Percentiles rank a stretch among this genome's conserved stretches.
phyloP scores from a whole-genome alignment of 2,113 vertebrate genomes.

The Plecotus auritus region DNA sequence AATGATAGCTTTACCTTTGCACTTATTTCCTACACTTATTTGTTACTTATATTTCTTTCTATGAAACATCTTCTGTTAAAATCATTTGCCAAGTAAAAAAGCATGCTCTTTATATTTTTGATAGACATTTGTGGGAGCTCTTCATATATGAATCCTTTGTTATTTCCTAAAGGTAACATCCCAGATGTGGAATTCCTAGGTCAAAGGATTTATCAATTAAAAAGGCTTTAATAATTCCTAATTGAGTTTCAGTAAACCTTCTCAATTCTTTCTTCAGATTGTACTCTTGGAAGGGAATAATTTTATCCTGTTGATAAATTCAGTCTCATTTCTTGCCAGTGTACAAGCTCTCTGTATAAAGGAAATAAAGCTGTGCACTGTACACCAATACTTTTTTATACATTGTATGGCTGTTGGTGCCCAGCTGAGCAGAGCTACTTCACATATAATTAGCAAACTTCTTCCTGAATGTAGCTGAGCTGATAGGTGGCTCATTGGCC shows the following conservation, averaged over 20 bases:
- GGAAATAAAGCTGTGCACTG: not conserved
- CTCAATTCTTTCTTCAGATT: constrained; percentile 29
- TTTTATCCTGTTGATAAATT: not conserved
- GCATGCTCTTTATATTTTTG: constrained; percentile 14
- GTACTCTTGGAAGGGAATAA: not conserved
- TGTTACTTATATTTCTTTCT: constrained; percentile 44
- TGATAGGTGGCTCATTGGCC: not conserved
- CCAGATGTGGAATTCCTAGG: not conserved
- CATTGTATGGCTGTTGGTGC: not conserved
- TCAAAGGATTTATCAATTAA: not conserved
- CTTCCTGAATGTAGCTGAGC: constrained; percentile 8
- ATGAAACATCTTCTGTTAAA: constrained; percentile 20
- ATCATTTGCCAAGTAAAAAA: constrained; percentile 35
- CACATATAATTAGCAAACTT: constrained; percentile 24
- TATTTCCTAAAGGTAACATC: constrained; percentile 44
- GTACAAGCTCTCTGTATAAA: constrained; percentile 1
- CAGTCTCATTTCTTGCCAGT: constrained; percentile 6
- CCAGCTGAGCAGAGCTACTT: constrained; percentile 7
- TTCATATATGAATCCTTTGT: not conserved
- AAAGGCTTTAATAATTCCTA: not conserved
- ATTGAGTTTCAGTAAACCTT: constrained; percentile 4
- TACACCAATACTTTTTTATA: not conserved
- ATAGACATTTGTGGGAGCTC: not conserved
- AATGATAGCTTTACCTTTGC: constrained; percentile 9
- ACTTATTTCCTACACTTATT: constrained; percentile 24